Evolutionary conservation across 2,113 vertebrate species (phyloP), one percentile per base, ranked within the genome.

Genomic region (Halcyon malimbica): DNA sequence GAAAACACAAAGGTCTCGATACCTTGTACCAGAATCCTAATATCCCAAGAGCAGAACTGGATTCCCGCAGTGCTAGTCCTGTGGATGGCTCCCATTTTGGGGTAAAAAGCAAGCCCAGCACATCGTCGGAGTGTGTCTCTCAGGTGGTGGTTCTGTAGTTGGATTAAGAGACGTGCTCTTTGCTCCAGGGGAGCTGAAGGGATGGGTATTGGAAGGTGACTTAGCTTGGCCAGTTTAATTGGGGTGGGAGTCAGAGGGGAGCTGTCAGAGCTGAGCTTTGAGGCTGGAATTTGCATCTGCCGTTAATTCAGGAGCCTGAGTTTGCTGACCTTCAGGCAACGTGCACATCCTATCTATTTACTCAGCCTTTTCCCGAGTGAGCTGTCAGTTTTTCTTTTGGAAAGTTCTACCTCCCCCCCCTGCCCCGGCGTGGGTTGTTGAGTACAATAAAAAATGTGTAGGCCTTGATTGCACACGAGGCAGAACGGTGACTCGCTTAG

Each of bases 221-320:
- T 35, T 31, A 23, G 13, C 77, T 39, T 24, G 50, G 77, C 37
- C 50, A 20, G 48, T 60, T 78, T 57, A 78, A 50, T 23, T 87
- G 57, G 91, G 69, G 15, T 68, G 65, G 48, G 69, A 96, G 83
- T 53, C 62, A 81, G 79, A 60, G 51, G 56, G 77, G 65, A 94
- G 89, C 86, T 95, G 80, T 92, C 86, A 94, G 86, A 89, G 64
- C 4, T 2, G 65, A 75, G 71, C 83, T 67, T 64, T 63, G 53
- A 57, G 62, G 77, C 7, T 91, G 94, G 95, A 95, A 97, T 96
- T 92, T 94, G 92, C 80, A 87, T 96, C 87, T 93, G 91, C 82
- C 18, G 2, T 83, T 94, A 70, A 85, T 86, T 93, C 78, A 54
- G 75, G 77, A 95, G 75, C 60, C 21, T 10, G 84, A 46, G 57